Percentiles rank a stretch among this genome's conserved stretches.
Evolutionary conservation across 30 jellyfish, hydroid and myxozoan species (phyloP).

Genomic region (Mastigias papua): DNA sequence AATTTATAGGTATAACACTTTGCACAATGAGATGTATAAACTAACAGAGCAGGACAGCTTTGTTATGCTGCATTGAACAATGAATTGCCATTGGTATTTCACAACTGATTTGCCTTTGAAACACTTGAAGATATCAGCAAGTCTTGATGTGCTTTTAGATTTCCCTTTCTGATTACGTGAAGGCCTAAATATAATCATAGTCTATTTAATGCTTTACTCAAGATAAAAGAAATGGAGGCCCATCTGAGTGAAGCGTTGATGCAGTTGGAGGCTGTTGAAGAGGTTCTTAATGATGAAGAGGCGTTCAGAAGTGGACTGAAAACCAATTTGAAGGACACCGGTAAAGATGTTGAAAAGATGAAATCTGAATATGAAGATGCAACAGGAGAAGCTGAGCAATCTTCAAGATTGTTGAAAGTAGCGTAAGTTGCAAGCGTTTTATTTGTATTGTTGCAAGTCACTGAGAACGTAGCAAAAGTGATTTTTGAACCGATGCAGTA

Average conservation of each 20-base stretch:
- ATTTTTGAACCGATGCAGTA: too few species aligned
- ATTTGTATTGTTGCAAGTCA: not conserved
- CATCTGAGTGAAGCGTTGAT: conserved; percentile 67
- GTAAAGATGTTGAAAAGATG: conserved; percentile 56
- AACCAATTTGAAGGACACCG: conserved; percentile 46
- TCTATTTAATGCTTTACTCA: not conserved
- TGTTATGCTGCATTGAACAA: too few species aligned
- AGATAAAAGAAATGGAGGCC: conserved; percentile 66
- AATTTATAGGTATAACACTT: too few species aligned
- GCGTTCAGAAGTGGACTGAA: conserved; percentile 59
- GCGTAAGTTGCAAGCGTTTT: not conserved
- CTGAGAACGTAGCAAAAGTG: too few species aligned
- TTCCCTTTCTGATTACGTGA: too few species aligned
- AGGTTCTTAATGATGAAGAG: conserved; percentile 59
- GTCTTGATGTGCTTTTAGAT: too few species aligned
- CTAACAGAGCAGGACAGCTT: too few species aligned
- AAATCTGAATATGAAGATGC: conserved; percentile 53
- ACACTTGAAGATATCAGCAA: too few species aligned
- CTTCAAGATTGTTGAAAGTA: conserved; percentile 47
- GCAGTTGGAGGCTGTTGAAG: conserved; percentile 75
- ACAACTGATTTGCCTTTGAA: too few species aligned
- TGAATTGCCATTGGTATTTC: too few species aligned
- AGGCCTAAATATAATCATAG: not conserved
- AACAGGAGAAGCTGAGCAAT: conserved; percentile 43
- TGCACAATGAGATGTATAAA: too few species aligned